Base-by-base conservation (phyloP, 2,888 invertebrate species). In the Drosophila paramelanica region DNA sequence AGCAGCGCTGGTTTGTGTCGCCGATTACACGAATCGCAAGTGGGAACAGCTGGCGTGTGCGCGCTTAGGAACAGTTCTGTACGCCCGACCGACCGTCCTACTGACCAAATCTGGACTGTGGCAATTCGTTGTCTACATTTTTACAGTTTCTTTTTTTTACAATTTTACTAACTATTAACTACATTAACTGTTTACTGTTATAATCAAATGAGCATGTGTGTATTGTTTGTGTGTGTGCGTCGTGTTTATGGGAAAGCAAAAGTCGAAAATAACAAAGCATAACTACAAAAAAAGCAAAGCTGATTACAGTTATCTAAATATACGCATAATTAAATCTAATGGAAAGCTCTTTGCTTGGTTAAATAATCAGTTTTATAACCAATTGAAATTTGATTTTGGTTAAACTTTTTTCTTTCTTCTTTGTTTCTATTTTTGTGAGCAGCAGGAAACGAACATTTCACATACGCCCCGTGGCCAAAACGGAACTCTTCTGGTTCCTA, bases 161-260 rank as follows among this genome's bases (percentile, higher is more conserved):
- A 46, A 17, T 53, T 57, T 47, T 50, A 45, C 20, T n/a, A 17
- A 17, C 17, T 17, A 46, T 14, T 20, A 14, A 45, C 62, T 69
- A 76, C 62, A 80, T 78, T 84, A 84, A 80, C 66, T 84, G 73
- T 83, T 82, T 84, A 82, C 82, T 82, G 82, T 82, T 79, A 72
- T 80, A 78, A 73, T 42, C 43, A 45, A 38, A 23, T 25, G 53
- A 14, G 33, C 43, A 49, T 41, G 65, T 10, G 42, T 10, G 42
- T 43, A 27, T 25, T 42, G 38, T 57, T 23, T 23, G 49, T 49
- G 13, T 33, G 46, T 42, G 17, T 23, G n/a, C 36, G 27, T 52
- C 41, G 61, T 43, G 31, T 14, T 57, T 64, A 36, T 56, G 45
- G 20, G 31, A 36, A 50, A 57, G 56, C 41, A 41, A 31, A 56